Conservation (phyloP, 2,113 vertebrate genomes). For the Psephotus haematonotus region DNA sequence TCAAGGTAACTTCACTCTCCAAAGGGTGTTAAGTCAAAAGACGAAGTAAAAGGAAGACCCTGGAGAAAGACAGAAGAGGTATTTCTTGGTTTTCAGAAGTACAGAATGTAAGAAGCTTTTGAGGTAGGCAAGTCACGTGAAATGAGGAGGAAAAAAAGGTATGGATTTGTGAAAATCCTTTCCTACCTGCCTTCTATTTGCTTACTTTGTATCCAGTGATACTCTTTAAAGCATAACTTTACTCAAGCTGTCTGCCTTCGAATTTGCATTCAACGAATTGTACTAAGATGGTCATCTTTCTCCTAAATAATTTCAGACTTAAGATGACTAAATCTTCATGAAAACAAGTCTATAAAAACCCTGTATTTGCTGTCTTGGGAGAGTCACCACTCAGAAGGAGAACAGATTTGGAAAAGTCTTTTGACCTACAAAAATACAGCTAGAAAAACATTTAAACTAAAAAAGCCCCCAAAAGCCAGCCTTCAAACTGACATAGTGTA, state of each 20-base stretch:
- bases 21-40: neutral
- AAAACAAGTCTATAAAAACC: slow-evolving; percentile 28
- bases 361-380: slow-evolving; percentile 7
- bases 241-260: neutral
- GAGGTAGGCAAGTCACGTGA: neutral
- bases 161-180: neutral
- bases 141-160: neutral
- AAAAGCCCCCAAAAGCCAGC: neutral
- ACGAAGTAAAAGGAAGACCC: neutral
- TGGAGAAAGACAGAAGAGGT: neutral
- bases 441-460: slow-evolving; percentile 43
- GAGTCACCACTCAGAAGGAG: neutral
- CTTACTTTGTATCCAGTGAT: neutral
- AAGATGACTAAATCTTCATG: neutral
- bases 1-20: neutral
- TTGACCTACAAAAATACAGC: slow-evolving; percentile 33
- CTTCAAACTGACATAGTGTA: neutral
- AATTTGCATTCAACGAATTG: neutral
- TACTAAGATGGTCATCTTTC: neutral
- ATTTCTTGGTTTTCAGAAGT: neutral
- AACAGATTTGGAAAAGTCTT: slow-evolving; percentile 27
- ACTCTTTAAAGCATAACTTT: neutral
- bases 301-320: neutral
- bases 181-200: neutral
- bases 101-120: neutral